phyloP scores from a whole-genome alignment of 1,140 invertebrate genomes.

The Zaprionus nigranus region DNA sequence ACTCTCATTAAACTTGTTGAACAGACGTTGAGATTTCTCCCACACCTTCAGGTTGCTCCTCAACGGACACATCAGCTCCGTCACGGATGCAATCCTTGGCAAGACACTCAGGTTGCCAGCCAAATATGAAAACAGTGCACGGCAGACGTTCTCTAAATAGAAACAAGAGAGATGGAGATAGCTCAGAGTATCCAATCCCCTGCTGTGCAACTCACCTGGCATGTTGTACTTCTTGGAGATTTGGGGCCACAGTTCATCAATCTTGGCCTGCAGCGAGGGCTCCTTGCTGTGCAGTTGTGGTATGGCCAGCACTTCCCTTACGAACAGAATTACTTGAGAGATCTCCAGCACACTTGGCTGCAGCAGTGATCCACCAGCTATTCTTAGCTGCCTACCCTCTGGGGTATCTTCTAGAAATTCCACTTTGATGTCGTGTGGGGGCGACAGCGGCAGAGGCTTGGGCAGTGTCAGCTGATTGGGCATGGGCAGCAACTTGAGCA shows the following conservation, averaged over 20 bases:
- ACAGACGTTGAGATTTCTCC: conserved; percentile 57
- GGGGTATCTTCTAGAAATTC: neutral
- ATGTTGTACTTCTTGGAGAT: conserved; percentile 58
- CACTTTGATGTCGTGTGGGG: neutral
- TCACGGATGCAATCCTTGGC: conserved; percentile 63
- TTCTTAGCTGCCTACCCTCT: neutral
- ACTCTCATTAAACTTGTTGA: conserved; percentile 62
- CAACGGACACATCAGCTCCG: conserved; percentile 62
- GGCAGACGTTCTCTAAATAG: conserved; percentile 38
- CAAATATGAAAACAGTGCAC: conserved; percentile 62
- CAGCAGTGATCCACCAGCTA: neutral
- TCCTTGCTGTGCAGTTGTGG: conserved; percentile 60
- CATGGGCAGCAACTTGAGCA: neutral
- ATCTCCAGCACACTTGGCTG: conserved; percentile 36
- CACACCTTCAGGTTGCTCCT: conserved; percentile 49
- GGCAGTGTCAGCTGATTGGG: neutral
- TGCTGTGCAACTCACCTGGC: conserved; percentile 38
- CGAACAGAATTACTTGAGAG: conserved; percentile 32
- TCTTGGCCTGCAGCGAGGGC: neutral
- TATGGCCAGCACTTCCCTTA: conserved; percentile 67
- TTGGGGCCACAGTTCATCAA: conserved; percentile 42
- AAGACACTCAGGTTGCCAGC: conserved; percentile 55
- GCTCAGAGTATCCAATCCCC: neutral
- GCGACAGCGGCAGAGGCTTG: neutral
- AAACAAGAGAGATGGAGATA: neutral